Percentiles rank a stretch among this genome's conserved stretches.
Conservation (phyloP, 1,140 invertebrate genomes). For the Drosophila sucinea region DNA sequence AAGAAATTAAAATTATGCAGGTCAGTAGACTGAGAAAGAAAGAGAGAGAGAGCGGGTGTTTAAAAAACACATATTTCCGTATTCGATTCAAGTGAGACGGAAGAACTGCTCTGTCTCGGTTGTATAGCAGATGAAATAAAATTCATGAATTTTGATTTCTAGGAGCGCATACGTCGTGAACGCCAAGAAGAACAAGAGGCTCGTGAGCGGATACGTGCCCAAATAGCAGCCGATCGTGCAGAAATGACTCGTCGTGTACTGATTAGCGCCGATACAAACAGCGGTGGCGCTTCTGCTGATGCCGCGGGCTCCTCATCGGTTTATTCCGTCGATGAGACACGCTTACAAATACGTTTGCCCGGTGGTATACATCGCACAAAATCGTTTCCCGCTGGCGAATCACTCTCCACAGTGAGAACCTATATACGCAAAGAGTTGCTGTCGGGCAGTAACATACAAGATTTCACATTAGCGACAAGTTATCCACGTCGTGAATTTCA, state of each 20-base stretch:
- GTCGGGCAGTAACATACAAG: conserved; percentile 78
- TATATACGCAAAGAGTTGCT: conserved; percentile 72
- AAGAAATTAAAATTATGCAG: conserved; percentile 89
- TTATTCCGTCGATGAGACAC: conserved; percentile 85
- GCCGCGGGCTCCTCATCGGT: conserved; percentile 10
- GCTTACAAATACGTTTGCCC: conserved; percentile 93
- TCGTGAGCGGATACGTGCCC: conserved; percentile 86
- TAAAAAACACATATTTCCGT: no score
- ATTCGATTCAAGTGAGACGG: neutral
- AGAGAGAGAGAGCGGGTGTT: neutral
- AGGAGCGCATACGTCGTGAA: conserved; percentile 83
- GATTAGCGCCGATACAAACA: conserved; percentile 10
- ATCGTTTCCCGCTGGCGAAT: conserved; percentile 76
- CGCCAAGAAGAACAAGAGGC: conserved; percentile 86
- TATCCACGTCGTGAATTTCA: conserved; percentile 91
- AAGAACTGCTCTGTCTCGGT: neutral
- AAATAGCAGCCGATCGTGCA: conserved; percentile 89
- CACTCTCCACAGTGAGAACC: conserved; percentile 80
- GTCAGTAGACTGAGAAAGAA: conserved; percentile 66
- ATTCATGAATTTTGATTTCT: neutral
- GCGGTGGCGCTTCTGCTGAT: conserved; percentile 9
- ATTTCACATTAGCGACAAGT: conserved; percentile 89
- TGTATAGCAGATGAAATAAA: neutral
- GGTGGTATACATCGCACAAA: conserved; percentile 86
- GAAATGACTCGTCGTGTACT: conserved; percentile 66